A percentile compares a stretch with the other conserved stretches of the same genome.
phyloP scores from a whole-genome alignment of 2,888 invertebrate species.

The Drosophila fungiperda region DNA sequence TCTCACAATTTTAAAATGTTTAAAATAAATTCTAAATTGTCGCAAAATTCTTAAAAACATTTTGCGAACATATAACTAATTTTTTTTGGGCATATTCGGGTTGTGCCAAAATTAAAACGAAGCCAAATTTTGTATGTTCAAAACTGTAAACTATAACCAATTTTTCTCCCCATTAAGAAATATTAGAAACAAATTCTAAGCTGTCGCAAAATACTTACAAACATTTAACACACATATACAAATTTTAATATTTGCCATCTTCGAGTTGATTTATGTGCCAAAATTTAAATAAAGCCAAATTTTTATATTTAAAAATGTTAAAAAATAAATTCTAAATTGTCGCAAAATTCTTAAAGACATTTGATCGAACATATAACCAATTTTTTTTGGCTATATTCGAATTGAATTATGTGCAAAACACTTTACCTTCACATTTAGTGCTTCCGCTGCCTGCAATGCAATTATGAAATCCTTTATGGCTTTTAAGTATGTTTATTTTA shows the following conservation, averaged over 20 bases:
- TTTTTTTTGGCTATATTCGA: neutral
- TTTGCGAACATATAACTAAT: no score
- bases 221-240: no score
- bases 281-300: no score
- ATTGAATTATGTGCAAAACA: neutral
- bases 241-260: no score
- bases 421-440: neutral
- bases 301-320: no score
- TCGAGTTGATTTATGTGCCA: no score
- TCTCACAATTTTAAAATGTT: neutral
- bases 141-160: no score
- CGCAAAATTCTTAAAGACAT: neutral
- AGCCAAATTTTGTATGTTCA: no score
- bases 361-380: neutral
- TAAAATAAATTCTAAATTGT: neutral
- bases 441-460: neutral
- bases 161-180: no score
- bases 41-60: neutral
- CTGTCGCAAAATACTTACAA: no score
- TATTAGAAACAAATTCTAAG: no score
- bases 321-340: neutral
- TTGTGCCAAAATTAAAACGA: no score
- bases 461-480: conserved; percentile 19
- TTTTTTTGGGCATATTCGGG: neutral
- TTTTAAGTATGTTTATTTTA: conserved; percentile 20